These are phyloP conservation scores for Tauraco erythrolophus DNA, from an alignment of 2,113 vertebrate species.

Conservation along the genomic window DNA sequence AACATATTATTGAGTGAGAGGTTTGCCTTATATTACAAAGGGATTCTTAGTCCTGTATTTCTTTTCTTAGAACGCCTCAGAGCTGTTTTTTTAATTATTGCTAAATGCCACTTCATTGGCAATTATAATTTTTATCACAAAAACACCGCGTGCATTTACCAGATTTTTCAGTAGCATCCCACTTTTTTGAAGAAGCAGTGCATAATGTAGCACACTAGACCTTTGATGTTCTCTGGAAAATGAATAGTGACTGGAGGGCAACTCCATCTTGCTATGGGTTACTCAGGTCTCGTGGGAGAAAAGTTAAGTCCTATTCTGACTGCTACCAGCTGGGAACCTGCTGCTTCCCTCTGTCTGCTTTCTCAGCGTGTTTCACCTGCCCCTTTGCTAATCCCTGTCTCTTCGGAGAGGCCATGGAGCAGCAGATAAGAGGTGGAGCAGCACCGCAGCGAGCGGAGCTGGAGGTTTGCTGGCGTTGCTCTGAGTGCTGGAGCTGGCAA, in stretches of 20 bases:
- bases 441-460: rapidly evolving
- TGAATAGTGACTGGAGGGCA: conserved; percentile 60
- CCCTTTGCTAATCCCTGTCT: not conserved
- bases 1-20: not conserved
- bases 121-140: conserved; percentile 12
- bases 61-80: not conserved
- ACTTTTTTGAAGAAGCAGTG: not conserved
- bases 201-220: conserved; percentile 14
- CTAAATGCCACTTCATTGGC: conserved; percentile 3
- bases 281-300: conserved; percentile 59
- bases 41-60: not conserved
- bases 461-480: conserved; percentile 17
- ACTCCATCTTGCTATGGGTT: conserved; percentile 19
- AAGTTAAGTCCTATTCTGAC: not conserved
- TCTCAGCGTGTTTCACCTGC: not conserved
- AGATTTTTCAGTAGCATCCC: conserved; percentile 9
- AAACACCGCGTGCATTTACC: not conserved
- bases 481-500: conserved; percentile 39
- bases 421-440: not conserved
- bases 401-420: not conserved
- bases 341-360: not conserved
- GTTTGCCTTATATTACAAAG: not conserved
- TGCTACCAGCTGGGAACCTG: conserved; percentile 37
- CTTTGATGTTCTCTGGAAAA: conserved; percentile 62
- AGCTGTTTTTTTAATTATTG: not conserved